These are phyloP conservation scores for Acanthacorydalis orientalis DNA, from an alignment of 2,888 invertebrate species.

Conservation along the genomic window DNA sequence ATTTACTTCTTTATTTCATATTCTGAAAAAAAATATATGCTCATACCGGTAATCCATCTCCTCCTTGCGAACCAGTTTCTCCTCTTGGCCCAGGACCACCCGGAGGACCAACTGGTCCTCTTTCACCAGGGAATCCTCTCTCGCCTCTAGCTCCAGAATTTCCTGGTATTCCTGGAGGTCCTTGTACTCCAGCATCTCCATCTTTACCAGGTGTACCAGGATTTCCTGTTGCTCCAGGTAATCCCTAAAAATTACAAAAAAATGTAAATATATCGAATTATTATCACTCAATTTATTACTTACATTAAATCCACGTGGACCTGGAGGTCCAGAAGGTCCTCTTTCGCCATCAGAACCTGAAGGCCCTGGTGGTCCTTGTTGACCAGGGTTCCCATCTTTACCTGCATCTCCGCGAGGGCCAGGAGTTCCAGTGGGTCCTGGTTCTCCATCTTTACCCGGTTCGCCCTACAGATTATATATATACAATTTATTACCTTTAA, in stretches of 20 bases:
- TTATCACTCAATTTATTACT: not conserved
- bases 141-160: conserved; percentile 37
- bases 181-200: conserved; percentile 56
- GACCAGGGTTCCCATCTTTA: conserved; percentile 59
- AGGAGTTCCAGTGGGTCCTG: conserved; percentile 53
- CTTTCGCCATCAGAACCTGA: conserved; percentile 56
- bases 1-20: not conserved
- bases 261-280: not conserved
- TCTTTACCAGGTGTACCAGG: conserved; percentile 38
- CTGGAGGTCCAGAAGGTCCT: conserved; percentile 59
- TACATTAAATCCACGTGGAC: conserved; percentile 67
- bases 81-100: conserved; percentile 50
- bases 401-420: conserved; percentile 70
- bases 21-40: conserved; percentile 1
- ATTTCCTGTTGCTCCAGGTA: conserved; percentile 57
- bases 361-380: conserved; percentile 54
- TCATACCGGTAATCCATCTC: conserved; percentile 49
- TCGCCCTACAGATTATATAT: conserved; percentile 39
- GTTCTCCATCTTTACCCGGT: conserved; percentile 63
- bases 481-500: too few relatives aligned
- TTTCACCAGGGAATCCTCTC: conserved; percentile 57
- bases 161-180: conserved; percentile 38
- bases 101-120: conserved; percentile 49
- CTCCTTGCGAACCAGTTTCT: conserved; percentile 45
- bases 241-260: conserved; percentile 31